These are phyloP conservation scores for Platysternon megacephalum DNA, from an alignment of 2,113 vertebrate genomes.

Conservation along the genomic window DNA sequence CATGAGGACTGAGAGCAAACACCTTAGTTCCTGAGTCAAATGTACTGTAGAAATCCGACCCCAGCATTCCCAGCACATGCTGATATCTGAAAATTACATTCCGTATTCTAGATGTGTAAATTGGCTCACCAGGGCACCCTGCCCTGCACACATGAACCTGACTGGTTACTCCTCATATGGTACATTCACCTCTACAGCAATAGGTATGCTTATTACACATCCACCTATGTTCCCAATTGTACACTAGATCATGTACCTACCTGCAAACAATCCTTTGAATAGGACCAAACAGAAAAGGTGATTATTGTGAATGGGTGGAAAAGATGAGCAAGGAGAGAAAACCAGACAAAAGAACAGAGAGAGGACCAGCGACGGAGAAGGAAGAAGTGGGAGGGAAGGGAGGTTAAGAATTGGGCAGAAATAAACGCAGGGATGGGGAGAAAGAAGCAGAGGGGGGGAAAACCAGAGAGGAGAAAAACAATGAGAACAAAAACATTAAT, in stretches of 20 bases:
- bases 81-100: not conserved
- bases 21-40: not conserved
- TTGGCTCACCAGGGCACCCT: not conserved
- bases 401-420: not conserved
- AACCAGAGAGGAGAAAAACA: not conserved
- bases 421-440: not conserved
- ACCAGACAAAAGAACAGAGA: not conserved
- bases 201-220: not conserved
- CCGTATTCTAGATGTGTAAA: not conserved
- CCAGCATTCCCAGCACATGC: not conserved
- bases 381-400: not conserved
- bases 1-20: not conserved
- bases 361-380: not conserved
- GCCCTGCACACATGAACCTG: not conserved
- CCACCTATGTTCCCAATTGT: not conserved
- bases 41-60: not conserved
- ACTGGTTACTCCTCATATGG: not conserved
- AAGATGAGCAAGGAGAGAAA: not conserved
- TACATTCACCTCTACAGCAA: not conserved
- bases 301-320: not conserved
- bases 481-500: not conserved
- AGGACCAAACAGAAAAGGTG: not conserved
- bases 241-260: not conserved
- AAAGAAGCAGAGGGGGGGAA: not conserved
- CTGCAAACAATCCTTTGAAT: not conserved